These are phyloP conservation scores for Noctua pronuba DNA, from an alignment of 2,888 invertebrate genomes.

Conservation along the genomic window DNA sequence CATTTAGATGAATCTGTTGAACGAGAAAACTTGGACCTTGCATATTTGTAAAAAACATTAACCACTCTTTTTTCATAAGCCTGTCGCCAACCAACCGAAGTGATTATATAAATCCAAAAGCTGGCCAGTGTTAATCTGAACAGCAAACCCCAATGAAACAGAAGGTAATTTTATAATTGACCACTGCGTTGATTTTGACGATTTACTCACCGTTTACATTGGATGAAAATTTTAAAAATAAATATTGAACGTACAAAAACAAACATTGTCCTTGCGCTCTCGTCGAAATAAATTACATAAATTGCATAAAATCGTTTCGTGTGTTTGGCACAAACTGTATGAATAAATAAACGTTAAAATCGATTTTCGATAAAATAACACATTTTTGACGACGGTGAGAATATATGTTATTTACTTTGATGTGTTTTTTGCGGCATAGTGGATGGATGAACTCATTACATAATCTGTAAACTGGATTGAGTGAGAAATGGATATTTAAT, in stretches of 20 bases:
- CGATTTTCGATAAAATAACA: slow-evolving; percentile 54
- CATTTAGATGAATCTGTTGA: neutral
- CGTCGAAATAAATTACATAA: slow-evolving; percentile 71
- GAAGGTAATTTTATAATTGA: slow-evolving; percentile 73
- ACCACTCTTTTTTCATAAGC: neutral
- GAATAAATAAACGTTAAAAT: slow-evolving; percentile 61
- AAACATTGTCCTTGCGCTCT: slow-evolving; percentile 64
- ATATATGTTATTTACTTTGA: neutral
- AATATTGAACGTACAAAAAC: slow-evolving; percentile 69
- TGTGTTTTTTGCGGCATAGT: neutral
- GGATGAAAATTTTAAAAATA: slow-evolving; percentile 72
- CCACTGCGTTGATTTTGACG: slow-evolving; percentile 71
- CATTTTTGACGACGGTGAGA: slow-evolving; percentile 30
- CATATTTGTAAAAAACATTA: neutral
- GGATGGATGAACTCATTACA: neutral
- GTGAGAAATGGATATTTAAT: slow-evolving; percentile 1
- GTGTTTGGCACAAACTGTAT: slow-evolving; percentile 63
- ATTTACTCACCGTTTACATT: slow-evolving; percentile 55
- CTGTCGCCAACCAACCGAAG: neutral
- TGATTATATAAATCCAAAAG: slow-evolving; percentile 41
- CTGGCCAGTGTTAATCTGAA: slow-evolving; percentile 61
- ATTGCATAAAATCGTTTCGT: slow-evolving; percentile 67
- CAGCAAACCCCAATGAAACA: slow-evolving; percentile 59
- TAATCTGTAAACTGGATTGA: neutral
- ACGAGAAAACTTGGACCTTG: neutral